phyloP scores from a whole-genome alignment of 2,888 invertebrate species.

The Andricus curvator region DNA sequence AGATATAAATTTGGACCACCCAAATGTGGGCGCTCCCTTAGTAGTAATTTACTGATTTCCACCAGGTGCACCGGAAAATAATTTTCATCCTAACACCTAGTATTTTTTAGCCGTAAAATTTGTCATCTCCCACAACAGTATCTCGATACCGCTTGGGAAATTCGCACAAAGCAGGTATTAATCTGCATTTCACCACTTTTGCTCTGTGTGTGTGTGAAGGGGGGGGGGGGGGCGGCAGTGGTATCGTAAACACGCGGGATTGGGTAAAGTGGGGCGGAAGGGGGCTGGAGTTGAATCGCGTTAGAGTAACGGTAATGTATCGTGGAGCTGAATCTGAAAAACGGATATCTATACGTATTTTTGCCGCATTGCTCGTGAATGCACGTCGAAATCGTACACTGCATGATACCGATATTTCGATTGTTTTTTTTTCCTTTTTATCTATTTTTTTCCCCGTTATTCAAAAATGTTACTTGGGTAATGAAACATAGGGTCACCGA shows the following conservation, averaged over 20 bases:
- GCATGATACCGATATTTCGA: background rate
- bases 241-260: background rate
- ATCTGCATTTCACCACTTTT: background rate
- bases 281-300: background rate
- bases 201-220: background rate
- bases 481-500: background rate
- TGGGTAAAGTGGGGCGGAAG: background rate
- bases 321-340: constrained; percentile 4
- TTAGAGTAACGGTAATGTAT: constrained; percentile 1
- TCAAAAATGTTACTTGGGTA: constrained; percentile 15
- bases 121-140: background rate
- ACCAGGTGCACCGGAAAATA: background rate
- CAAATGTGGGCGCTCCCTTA: too few relatives aligned
- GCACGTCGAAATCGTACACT: background rate
- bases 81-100: background rate
- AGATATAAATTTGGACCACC: too few relatives aligned
- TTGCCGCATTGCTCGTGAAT: constrained; percentile 5
- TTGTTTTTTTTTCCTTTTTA: background rate
- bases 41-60: too few relatives aligned
- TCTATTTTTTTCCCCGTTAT: background rate
- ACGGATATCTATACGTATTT: constrained; percentile 6
- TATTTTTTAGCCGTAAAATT: background rate
- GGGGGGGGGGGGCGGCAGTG: background rate
- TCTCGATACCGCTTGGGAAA: constrained; percentile 6
- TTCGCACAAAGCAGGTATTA: background rate